Base-by-base conservation (phyloP, 2,888 invertebrate genomes). In the Keiferia lycopersicella region DNA sequence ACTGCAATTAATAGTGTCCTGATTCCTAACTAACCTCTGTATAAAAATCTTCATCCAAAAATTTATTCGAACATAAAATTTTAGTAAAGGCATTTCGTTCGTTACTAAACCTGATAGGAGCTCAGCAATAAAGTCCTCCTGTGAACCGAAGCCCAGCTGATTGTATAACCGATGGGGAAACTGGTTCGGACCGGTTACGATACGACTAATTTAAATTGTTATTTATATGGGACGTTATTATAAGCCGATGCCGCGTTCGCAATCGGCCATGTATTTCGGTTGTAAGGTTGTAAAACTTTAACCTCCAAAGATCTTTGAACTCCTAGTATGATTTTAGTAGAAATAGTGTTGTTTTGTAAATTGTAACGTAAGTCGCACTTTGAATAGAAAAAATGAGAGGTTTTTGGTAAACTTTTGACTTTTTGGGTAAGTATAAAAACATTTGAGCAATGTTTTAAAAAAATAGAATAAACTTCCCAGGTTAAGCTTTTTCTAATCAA, bases 121-220 rank as follows among this genome's bases (percentile, higher is more conserved):
- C 45, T 45, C 16, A 45, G 45, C 50, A 20, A 18, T 22, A 53
- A 22, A 53, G 22, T 22, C 22, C 22, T 53, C 26, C 51, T 2
- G 2, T 4, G 51, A 51, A 51, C 20, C 51, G 51, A 51, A 22
- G 62, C 66, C 63, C 72, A 72, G 71, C 75, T 76, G 74, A 70
- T 74, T 63, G 62, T 34, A 34, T 20, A 50, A 48, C 48, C 48
- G 48, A 18, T 18, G 7, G 18, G n/a, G 53, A 22, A 65, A 65
- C 67, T 63, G 67, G 65, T 64, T 41, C 38, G 12, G 69, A 75
- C 74, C 70, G 73, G 74, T 75, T 60, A 53, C 30, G 50, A 69
- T 69, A 71, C 70, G 71, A 70, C 68, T 72, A 71, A 73, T 76
- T 73, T 72, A 71, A 69, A 69, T 71, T 67, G 68, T 72, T 73